phyloP scores from a whole-genome alignment of 2,797 vertebrate genomes.

The Sciurus carolinensis region DNA sequence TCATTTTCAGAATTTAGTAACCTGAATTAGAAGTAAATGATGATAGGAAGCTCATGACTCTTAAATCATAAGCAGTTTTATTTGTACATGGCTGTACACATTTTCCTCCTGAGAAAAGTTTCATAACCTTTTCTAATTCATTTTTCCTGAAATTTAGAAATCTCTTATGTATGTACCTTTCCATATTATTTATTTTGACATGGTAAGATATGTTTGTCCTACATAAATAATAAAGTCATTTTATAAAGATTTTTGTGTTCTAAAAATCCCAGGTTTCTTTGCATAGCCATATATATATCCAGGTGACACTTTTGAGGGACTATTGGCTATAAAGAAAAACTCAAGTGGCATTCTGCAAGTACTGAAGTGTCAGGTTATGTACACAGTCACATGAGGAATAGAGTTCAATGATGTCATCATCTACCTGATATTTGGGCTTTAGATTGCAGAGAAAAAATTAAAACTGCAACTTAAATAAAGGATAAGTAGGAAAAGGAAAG shows the following conservation, averaged over 20 bases:
- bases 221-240: conserved; percentile 10
- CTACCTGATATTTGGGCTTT: neutral
- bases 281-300: neutral
- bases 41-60: neutral
- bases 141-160: neutral
- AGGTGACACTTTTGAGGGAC: neutral
- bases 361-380: neutral
- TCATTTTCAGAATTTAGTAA: neutral
- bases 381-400: neutral
- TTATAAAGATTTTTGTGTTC: neutral
- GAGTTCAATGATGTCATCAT: neutral
- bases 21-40: neutral
- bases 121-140: neutral
- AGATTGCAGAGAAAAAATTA: neutral
- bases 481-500: neutral
- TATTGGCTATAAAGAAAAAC: neutral
- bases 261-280: conserved; percentile 8
- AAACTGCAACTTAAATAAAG: neutral
- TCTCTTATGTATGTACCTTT: neutral
- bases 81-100: neutral
- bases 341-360: neutral
- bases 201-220: neutral
- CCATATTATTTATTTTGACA: neutral
- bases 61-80: neutral
- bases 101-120: neutral